Conservation (phyloP, 1,140 invertebrate genomes). For the Contarinia nasturtii region DNA sequence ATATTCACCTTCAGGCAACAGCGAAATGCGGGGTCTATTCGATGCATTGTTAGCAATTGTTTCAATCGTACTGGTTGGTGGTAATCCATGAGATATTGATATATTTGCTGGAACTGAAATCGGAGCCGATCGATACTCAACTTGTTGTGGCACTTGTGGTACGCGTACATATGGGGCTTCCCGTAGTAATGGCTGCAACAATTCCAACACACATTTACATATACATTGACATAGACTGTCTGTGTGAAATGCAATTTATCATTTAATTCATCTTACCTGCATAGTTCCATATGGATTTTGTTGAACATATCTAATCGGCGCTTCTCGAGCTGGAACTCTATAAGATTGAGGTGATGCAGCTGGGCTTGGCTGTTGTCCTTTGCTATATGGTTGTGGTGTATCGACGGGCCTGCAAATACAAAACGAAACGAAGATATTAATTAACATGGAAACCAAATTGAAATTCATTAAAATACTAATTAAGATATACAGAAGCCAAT, state of each 20-base stretch:
- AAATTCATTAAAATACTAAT: no score
- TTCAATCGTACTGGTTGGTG: constrained; percentile 3
- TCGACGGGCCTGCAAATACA: constrained; percentile 17
- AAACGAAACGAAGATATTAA: not conserved
- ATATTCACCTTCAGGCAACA: not conserved
- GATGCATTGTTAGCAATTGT: not conserved
- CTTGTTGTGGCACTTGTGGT: constrained; percentile 12
- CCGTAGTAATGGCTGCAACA: constrained; percentile 13
- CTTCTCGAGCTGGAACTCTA: constrained; percentile 10
- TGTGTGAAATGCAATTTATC: no score
- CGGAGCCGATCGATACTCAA: constrained; percentile 12
- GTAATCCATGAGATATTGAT: constrained; percentile 2
- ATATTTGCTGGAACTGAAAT: constrained; percentile 2
- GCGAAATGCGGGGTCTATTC: not conserved
- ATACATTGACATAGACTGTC: no score
- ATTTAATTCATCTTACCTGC: no score
- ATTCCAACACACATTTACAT: constrained; percentile 1
- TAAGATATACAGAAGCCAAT: no score
- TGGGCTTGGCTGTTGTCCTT: constrained; percentile 16
- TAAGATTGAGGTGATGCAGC: constrained; percentile 12
- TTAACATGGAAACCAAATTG: no score
- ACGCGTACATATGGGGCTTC: constrained; percentile 19
- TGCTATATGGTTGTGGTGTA: constrained; percentile 16
- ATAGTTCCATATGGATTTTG: constrained; percentile 10
- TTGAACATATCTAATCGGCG: constrained; percentile 15